Conservation (phyloP, 2,113 vertebrate species). For the Melanostigma gelatinosum region DNA sequence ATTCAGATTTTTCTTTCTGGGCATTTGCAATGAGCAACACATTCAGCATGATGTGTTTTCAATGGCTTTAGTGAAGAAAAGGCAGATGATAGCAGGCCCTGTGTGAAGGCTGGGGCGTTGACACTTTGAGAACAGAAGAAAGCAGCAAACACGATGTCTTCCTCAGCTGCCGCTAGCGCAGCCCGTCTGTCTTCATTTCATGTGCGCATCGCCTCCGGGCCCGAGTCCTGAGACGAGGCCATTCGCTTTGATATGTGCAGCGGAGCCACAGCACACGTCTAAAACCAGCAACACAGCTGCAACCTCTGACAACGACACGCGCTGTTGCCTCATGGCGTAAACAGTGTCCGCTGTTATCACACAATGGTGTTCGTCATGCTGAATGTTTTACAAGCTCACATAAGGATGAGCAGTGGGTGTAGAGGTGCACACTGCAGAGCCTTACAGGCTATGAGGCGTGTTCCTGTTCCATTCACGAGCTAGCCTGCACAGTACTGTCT, state of each 20-base stretch:
- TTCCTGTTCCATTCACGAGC: neutral
- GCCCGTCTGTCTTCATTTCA: rapidly evolving
- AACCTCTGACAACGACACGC: neutral
- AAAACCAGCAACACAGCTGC: neutral
- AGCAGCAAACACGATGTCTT: slow-evolving; percentile 6
- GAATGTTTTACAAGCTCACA: slow-evolving; percentile 6
- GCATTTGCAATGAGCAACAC: neutral
- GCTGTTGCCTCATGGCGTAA: neutral
- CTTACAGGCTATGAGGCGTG: neutral
- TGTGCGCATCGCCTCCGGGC: slow-evolving; percentile 9
- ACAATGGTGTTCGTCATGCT: neutral
- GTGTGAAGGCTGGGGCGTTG: neutral
- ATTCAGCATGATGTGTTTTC: neutral
- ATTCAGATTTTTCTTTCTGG: neutral
- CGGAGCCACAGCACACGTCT: slow-evolving; percentile 13
- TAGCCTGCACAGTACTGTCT: neutral
- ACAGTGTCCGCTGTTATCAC: neutral
- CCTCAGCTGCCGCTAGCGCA: neutral
- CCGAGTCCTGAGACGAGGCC: slow-evolving; percentile 47
- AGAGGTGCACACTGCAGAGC: neutral
- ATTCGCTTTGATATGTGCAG: slow-evolving; percentile 19
- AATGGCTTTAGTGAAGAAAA: slow-evolving; percentile 24
- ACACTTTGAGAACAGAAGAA: slow-evolving; percentile 34
- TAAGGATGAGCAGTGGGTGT: neutral
- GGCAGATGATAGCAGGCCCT: neutral